Percentiles rank a stretch among this genome's conserved stretches.
These are phyloP conservation scores for Elachura formosa DNA, from an alignment of 2,113 vertebrate genomes.

Conservation along the genomic window DNA sequence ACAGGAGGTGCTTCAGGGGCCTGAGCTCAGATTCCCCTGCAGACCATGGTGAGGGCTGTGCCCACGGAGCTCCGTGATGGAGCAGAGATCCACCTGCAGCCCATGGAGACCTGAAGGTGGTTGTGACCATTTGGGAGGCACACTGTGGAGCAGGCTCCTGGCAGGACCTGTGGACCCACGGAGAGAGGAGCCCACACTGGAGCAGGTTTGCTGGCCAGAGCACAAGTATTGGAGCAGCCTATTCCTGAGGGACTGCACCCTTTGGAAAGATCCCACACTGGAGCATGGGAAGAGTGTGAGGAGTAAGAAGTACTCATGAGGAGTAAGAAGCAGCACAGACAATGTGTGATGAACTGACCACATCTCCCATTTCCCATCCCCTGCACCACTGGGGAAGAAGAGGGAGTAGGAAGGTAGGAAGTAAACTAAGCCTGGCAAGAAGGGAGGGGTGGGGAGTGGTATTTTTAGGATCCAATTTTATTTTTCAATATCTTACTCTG, in stretches of 20 bases:
- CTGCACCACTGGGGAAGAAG: neutral
- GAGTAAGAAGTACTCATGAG: neutral
- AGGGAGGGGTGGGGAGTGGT: neutral
- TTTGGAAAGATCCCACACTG: neutral
- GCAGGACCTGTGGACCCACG: neutral
- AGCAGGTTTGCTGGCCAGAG: neutral
- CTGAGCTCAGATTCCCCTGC: neutral
- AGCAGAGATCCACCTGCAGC: neutral
- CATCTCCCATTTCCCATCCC: neutral
- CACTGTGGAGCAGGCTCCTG: neutral
- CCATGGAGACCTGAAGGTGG: neutral
- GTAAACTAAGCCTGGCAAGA: neutral
- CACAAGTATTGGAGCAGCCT: neutral
- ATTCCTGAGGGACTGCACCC: no score
- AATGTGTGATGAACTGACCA: neutral
- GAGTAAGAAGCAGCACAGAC: neutral
- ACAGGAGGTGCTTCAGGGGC: neutral
- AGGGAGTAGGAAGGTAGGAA: neutral
- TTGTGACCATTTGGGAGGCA: neutral
- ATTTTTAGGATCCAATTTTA: neutral
- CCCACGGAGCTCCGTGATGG: neutral
- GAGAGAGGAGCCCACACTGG: rapidly evolving
- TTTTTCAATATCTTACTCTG: neutral
- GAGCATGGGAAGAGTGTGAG: neutral
- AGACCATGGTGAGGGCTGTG: neutral